Conservation (phyloP, 2,113 vertebrate species). For the Forbesichthys agassizii region DNA sequence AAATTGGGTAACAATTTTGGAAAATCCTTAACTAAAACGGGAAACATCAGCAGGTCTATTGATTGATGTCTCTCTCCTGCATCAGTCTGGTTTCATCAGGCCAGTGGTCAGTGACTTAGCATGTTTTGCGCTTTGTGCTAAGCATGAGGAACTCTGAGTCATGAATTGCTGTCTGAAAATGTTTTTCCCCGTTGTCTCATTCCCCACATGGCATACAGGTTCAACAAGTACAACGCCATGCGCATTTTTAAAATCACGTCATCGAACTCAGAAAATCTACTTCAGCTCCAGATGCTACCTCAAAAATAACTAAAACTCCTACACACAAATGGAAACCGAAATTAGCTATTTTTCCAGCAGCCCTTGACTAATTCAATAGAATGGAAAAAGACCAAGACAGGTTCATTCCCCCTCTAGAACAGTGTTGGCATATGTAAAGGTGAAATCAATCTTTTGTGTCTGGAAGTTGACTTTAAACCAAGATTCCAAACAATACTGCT, state of each 20-base stretch:
- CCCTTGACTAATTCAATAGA: no score
- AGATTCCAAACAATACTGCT: no score
- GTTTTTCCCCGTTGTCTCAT: slow-evolving; percentile 8
- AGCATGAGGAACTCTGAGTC: slow-evolving; percentile 10
- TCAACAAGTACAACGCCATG: not conserved
- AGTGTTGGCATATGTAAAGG: no score
- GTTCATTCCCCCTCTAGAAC: no score
- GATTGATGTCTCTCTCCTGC: not conserved
- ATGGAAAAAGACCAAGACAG: not conserved
- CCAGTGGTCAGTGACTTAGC: not conserved
- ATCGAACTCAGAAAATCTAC: not conserved
- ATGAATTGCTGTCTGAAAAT: slow-evolving; percentile 1
- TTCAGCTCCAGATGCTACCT: not conserved
- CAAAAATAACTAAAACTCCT: not conserved
- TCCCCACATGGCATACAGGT: slow-evolving; percentile 5
- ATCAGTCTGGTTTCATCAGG: not conserved
- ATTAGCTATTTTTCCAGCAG: no score
- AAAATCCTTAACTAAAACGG: no score
- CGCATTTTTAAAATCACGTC: not conserved
- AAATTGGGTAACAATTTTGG: not conserved
- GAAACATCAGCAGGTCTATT: not conserved
- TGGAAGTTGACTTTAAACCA: no score
- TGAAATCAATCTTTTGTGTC: no score
- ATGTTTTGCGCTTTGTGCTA: not conserved
- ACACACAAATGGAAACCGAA: no score